These are phyloP conservation scores for Aphelinus atriplicis DNA, from an alignment of 1,140 invertebrate genomes.

Conservation along the genomic window DNA sequence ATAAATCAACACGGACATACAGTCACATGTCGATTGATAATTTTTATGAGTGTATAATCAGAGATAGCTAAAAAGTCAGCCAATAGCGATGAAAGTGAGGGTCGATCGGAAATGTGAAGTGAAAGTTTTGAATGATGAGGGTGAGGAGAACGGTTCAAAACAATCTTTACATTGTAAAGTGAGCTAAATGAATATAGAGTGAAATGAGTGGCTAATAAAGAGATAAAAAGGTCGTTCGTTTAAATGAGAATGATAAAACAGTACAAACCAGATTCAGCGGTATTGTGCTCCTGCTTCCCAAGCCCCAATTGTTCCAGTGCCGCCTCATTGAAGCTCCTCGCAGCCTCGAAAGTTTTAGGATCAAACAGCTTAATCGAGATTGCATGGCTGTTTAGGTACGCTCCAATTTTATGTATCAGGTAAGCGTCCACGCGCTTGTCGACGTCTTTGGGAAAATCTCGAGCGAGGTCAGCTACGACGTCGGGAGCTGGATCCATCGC, in stretches of 20 bases:
- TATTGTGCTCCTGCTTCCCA: slow-evolving; percentile 35
- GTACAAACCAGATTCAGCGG: slow-evolving; percentile 52
- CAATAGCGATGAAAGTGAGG: no score
- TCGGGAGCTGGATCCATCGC: slow-evolving; percentile 69
- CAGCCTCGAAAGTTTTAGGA: slow-evolving; percentile 70
- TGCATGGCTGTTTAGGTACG: slow-evolving; percentile 77
- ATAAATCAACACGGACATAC: no score
- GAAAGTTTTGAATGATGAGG: no score
- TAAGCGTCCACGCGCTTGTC: slow-evolving; percentile 82
- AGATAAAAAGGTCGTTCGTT: background rate
- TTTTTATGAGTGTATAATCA: no score
- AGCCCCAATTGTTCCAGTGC: slow-evolving; percentile 57
- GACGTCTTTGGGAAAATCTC: slow-evolving; percentile 78
- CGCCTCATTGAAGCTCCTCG: slow-evolving; percentile 62
- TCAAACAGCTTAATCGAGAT: slow-evolving; percentile 78
- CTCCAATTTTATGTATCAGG: slow-evolving; percentile 75
- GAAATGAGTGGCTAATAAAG: background rate
- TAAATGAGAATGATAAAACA: background rate
- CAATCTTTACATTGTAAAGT: background rate
- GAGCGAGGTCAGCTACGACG: slow-evolving; percentile 76
- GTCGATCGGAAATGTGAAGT: no score
- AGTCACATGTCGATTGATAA: no score
- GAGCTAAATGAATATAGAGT: background rate
- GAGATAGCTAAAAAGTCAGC: no score
- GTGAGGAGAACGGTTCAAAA: no score